Evolutionary conservation across 2,797 vertebrate genomes (phyloP).

Genomic region (Manis crassicaudata): DNA sequence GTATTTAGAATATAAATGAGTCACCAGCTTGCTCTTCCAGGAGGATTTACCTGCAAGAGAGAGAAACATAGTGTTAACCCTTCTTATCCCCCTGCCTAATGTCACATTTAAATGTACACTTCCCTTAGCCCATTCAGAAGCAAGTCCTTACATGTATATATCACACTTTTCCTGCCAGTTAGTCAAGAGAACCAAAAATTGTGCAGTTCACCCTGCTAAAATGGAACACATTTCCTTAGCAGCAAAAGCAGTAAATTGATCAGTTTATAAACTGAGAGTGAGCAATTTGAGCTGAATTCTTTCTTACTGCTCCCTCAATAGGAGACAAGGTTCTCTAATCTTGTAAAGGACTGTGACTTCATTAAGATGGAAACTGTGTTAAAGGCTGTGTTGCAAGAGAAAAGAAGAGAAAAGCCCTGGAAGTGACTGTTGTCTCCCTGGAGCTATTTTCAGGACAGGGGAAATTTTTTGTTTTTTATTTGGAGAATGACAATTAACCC

Average conservation of each 20-base stretch:
- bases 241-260: slow-evolving; percentile 83
- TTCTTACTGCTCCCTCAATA: slow-evolving; percentile 77
- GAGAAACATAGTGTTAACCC: slow-evolving; percentile 71
- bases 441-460: slow-evolving; percentile 76
- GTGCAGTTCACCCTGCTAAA: slow-evolving; percentile 78
- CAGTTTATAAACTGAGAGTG: slow-evolving; percentile 79
- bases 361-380: slow-evolving; percentile 83
- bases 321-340: slow-evolving; percentile 80
- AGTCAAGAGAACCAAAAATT: slow-evolving; percentile 68
- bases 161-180: slow-evolving; percentile 77
- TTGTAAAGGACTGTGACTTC: slow-evolving; percentile 79
- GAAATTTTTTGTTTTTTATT: slow-evolving; percentile 84
- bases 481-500: slow-evolving; percentile 88
- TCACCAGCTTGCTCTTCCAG: slow-evolving; percentile 78
- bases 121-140: slow-evolving; percentile 73
- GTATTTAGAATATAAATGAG: slow-evolving; percentile 82
- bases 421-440: slow-evolving; percentile 78
- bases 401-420: slow-evolving; percentile 75
- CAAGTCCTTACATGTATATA: slow-evolving; percentile 71
- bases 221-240: slow-evolving; percentile 80
- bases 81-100: background rate
- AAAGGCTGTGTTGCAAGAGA: slow-evolving; percentile 73
- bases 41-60: slow-evolving; percentile 80
- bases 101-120: slow-evolving; percentile 46
- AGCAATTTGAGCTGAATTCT: slow-evolving; percentile 81